Percentiles rank a stretch among this genome's conserved stretches.
These are phyloP conservation scores for Solenopsis invicta DNA, from an alignment of 1,140 invertebrate species.

Conservation along the genomic window DNA sequence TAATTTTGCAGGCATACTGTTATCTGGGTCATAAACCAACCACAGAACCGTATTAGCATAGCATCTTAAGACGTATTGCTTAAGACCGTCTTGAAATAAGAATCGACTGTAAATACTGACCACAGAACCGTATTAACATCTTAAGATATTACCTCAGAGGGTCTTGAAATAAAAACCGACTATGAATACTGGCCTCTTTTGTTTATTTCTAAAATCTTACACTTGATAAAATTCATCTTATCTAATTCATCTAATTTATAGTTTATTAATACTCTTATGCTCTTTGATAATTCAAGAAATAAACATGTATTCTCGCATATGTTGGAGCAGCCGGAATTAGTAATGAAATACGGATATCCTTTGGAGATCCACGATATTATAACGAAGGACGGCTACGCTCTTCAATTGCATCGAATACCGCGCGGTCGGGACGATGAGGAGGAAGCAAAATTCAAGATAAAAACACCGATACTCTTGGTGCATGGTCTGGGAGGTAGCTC, in stretches of 20 bases:
- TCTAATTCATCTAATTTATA: not conserved
- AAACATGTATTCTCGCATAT: conserved; percentile 63
- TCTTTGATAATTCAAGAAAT: not conserved
- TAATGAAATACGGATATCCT: conserved; percentile 89
- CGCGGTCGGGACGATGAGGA: conserved; percentile 86
- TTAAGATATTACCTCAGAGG: too few species aligned
- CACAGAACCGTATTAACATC: not conserved
- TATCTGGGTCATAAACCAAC: too few species aligned
- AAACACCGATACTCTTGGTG: conserved; percentile 89
- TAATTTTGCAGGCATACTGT: too few species aligned
- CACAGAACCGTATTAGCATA: too few species aligned
- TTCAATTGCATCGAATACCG: conserved; percentile 88
- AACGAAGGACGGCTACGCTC: conserved; percentile 89
- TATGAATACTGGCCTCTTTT: not conserved
- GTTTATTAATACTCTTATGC: too few species aligned
- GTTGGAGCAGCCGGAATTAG: conserved; percentile 86
- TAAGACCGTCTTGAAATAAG: too few species aligned
- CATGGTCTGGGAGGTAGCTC: conserved; percentile 92
- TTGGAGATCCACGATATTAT: conserved; percentile 88
- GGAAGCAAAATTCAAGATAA: conserved; percentile 74
- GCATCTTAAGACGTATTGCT: too few species aligned
- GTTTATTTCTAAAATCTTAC: not conserved
- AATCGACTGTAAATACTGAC: too few species aligned
- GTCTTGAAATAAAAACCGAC: too few species aligned
- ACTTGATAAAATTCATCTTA: not conserved